Evolutionary conservation across 2,113 vertebrate species (phyloP).

Genomic region (Ptilonorhynchus violaceus): DNA sequence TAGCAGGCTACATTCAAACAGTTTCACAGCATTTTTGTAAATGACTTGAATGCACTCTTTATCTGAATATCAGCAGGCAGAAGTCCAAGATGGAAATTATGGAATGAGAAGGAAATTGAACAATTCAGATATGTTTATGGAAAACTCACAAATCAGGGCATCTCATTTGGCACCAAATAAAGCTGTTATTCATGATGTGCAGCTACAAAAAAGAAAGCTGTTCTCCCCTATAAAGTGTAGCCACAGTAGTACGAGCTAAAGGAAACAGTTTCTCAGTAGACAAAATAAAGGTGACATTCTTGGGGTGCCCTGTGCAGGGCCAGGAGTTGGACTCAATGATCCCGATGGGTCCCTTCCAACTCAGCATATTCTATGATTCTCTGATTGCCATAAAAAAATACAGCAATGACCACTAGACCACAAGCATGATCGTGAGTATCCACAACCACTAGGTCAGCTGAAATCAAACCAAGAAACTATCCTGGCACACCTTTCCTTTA

Average conservation of each 20-base stretch:
- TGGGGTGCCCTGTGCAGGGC: neutral
- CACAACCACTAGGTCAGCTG: neutral
- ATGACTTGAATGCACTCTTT: conserved; percentile 68
- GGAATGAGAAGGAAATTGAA: conserved; percentile 73
- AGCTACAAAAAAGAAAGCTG: conserved; percentile 55
- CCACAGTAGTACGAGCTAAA: neutral
- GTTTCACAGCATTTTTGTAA: conserved; percentile 56
- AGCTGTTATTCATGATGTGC: conserved; percentile 63
- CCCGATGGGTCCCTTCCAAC: neutral
- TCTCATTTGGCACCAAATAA: conserved; percentile 73
- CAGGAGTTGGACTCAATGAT: neutral
- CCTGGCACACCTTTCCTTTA: neutral
- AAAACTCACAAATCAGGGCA: conserved; percentile 66
- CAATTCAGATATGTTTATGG: conserved; percentile 73
- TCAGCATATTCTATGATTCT: neutral
- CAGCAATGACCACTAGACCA: neutral
- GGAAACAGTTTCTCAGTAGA: conserved; percentile 26
- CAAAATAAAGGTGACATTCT: neutral
- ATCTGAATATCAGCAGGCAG: conserved; percentile 70
- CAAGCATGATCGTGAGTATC: neutral
- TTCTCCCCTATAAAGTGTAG: conserved; percentile 34
- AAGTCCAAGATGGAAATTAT: conserved; percentile 69
- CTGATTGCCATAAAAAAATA: neutral
- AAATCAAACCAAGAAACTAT: neutral
- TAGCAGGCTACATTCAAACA: conserved; percentile 26